A percentile compares a stretch with the other conserved stretches of the same genome.
These are phyloP conservation scores for Cettia cetti DNA, from an alignment of 2,113 vertebrate genomes.

Conservation along the genomic window DNA sequence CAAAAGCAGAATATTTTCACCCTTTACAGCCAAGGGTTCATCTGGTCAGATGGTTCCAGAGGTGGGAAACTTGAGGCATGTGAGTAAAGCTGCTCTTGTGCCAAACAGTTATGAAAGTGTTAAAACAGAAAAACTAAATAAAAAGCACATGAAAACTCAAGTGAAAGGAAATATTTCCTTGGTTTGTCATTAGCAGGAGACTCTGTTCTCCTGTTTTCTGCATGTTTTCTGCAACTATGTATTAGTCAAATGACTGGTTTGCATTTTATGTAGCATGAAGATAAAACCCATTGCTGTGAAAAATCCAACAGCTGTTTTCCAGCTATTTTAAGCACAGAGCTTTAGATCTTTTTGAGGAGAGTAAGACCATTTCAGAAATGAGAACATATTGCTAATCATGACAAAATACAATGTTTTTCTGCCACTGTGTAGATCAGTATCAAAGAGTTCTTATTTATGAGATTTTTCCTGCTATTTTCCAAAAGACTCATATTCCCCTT, in stretches of 20 bases:
- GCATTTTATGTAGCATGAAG: conserved; percentile 8
- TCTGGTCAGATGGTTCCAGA: background rate
- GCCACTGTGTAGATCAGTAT: background rate
- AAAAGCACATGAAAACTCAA: background rate
- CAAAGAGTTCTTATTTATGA: background rate
- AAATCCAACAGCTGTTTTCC: conserved; percentile 58
- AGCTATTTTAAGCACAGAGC: conserved; percentile 41
- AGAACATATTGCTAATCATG: background rate
- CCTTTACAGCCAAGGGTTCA: background rate
- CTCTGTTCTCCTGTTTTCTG: background rate
- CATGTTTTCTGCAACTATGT: background rate
- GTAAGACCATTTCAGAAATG: conserved; percentile 12
- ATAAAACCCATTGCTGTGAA: conserved; percentile 43
- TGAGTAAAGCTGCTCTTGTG: background rate
- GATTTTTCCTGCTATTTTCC: conserved; percentile 23
- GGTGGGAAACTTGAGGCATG: background rate
- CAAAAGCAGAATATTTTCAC: background rate
- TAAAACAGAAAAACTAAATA: background rate
- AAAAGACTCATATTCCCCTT: background rate
- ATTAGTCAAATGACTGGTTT: conserved; percentile 38
- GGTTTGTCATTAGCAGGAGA: background rate
- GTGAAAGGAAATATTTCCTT: background rate
- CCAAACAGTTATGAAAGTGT: background rate
- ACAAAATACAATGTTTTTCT: background rate
- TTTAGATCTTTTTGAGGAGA: conserved; percentile 19